phyloP scores from a whole-genome alignment of 1,140 invertebrate genomes.

The Neodiprion virginianus region DNA sequence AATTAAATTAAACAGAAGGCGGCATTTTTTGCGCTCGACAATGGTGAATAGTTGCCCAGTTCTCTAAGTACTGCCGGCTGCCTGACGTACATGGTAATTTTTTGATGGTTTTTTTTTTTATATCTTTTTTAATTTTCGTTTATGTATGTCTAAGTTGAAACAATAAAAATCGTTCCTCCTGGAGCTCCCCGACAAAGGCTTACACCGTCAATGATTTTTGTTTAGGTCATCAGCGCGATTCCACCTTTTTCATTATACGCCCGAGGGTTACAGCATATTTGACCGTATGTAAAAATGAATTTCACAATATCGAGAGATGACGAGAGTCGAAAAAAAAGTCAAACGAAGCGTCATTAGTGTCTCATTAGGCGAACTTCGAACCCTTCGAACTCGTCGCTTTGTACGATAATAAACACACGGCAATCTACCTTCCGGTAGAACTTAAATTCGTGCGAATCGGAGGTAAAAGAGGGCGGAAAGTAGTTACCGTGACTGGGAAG shows the following conservation, averaged over 20 bases:
- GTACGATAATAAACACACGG: too few relatives aligned
- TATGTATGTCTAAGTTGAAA: not conserved
- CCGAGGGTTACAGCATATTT: too few relatives aligned
- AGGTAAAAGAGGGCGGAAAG: not conserved
- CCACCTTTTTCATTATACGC: too few relatives aligned
- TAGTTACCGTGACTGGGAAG: conserved; percentile 24
- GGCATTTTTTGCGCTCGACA: conserved; percentile 26
- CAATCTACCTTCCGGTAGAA: not conserved
- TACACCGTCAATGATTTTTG: not conserved
- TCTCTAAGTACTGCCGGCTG: not conserved
- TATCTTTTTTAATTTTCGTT: not conserved
- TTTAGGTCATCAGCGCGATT: not conserved
- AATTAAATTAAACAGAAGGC: conserved; percentile 57
- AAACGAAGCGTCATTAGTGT: too few relatives aligned
- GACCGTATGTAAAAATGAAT: too few relatives aligned
- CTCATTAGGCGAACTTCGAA: too few relatives aligned
- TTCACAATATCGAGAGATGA: too few relatives aligned
- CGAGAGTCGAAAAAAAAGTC: too few relatives aligned
- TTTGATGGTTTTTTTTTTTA: not conserved
- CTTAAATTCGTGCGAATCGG: not conserved
- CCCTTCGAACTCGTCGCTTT: too few relatives aligned
- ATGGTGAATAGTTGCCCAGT: conserved; percentile 2
- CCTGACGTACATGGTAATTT: not conserved
- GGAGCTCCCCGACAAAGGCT: not conserved
- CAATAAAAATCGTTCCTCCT: not conserved